Percentiles rank a stretch among this genome's conserved stretches.
These are phyloP conservation scores for Celastrina argiolus DNA, from an alignment of 2,888 invertebrate genomes.

Conservation along the genomic window DNA sequence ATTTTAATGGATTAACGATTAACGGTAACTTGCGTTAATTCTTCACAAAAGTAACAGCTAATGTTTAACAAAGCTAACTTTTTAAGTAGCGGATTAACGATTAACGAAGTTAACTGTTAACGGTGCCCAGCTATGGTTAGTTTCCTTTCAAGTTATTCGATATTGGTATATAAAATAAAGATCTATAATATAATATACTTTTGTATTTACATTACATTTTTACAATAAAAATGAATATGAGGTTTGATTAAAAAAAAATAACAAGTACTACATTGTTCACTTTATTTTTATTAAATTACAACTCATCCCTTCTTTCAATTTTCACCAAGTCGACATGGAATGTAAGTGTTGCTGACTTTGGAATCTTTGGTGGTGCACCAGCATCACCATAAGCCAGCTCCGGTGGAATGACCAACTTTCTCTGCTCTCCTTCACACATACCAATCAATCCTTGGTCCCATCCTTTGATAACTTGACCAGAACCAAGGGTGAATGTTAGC, in stretches of 20 bases:
- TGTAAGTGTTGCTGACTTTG: conserved; percentile 85
- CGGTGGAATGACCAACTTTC: conserved; percentile 90
- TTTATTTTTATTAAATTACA: conserved; percentile 44
- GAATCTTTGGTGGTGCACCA: conserved; percentile 91
- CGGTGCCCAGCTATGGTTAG: too few species aligned
- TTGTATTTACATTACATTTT: too few species aligned
- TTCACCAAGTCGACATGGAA: conserved; percentile 89
- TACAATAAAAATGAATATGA: too few species aligned
- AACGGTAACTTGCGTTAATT: too few species aligned
- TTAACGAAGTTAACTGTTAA: too few species aligned
- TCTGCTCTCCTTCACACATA: conserved; percentile 92
- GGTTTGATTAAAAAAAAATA: conserved; percentile 50
- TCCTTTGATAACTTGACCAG: conserved; percentile 92
- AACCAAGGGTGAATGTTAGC: conserved; percentile 88
- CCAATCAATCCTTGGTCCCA: conserved; percentile 94
- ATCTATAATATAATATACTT: too few species aligned
- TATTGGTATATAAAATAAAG: too few species aligned
- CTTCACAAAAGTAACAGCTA: too few species aligned
- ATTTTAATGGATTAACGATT: too few species aligned
- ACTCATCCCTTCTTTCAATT: conserved; percentile 82
- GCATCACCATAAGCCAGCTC: conserved; percentile 89
- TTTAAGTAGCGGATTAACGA: too few species aligned
- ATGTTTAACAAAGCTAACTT: too few species aligned
- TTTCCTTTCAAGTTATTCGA: too few species aligned
- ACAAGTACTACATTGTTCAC: conserved; percentile 43